Percentiles rank a stretch among this genome's conserved stretches.
phyloP scores from a whole-genome alignment of 1,140 invertebrate genomes.

The Lerema accius region DNA sequence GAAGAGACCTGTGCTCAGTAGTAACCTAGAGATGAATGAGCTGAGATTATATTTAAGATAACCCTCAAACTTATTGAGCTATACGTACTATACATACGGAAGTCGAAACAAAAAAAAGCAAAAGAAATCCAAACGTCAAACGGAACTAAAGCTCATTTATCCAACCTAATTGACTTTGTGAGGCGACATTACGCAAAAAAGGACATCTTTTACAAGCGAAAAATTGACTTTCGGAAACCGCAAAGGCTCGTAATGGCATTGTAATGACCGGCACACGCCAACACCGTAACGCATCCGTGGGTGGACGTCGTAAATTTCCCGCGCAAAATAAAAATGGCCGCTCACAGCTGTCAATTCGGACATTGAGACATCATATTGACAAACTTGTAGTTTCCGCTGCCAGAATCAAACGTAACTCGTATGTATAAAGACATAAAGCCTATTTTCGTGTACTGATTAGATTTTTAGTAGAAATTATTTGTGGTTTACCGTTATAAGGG shows the following conservation, averaged over 20 bases:
- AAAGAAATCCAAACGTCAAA: constrained; percentile 1
- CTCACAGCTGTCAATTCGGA: constrained; percentile 66
- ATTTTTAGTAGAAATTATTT: constrained; percentile 21
- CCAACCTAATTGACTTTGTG: constrained; percentile 1
- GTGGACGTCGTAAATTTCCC: constrained; percentile 59
- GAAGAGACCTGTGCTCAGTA: no score
- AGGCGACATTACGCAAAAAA: constrained; percentile 15
- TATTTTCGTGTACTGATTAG: constrained; percentile 29
- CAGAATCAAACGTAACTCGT: constrained; percentile 12
- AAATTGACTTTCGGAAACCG: constrained; percentile 37
- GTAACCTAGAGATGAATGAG: no score
- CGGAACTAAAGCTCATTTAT: background rate
- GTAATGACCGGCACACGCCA: constrained; percentile 39
- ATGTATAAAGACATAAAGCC: constrained; percentile 17
- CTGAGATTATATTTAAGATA: no score
- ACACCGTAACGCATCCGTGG: constrained; percentile 50
- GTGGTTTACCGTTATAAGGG: constrained; percentile 34
- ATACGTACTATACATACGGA: no score
- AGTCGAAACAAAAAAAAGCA: no score
- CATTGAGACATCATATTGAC: constrained; percentile 62
- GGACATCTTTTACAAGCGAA: constrained; percentile 29
- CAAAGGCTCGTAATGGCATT: constrained; percentile 46
- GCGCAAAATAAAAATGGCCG: constrained; percentile 63
- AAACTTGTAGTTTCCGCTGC: constrained; percentile 12
- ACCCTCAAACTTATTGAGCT: no score